Conservation (phyloP, 1,140 invertebrate species). For the Bathynomus jamesi region DNA sequence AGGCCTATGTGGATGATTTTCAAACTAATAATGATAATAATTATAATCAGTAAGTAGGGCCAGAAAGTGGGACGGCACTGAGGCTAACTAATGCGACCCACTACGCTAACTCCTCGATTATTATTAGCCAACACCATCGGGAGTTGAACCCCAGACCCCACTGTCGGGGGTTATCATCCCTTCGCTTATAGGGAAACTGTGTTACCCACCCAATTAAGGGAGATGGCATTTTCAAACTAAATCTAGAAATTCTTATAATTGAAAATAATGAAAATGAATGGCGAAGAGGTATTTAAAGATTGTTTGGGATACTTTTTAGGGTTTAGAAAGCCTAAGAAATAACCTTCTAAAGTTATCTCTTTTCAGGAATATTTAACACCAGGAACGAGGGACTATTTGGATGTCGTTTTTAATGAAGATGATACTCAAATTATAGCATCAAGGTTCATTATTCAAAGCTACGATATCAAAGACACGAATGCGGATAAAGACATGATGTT, state of each 20-base stretch:
- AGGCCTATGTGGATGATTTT: too few species aligned
- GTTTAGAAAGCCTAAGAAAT: neutral
- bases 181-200: too few species aligned
- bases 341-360: neutral
- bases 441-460: conserved; percentile 77
- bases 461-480: conserved; percentile 80
- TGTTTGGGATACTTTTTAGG: neutral
- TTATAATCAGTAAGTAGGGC: too few species aligned
- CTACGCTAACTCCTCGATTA: too few species aligned
- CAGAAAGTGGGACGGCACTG: too few species aligned
- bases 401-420: conserved; percentile 73
- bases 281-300: neutral
- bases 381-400: conserved; percentile 40
- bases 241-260: neutral
- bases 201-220: too few species aligned
- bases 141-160: too few species aligned
- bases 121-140: too few species aligned
- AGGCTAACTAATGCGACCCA: too few species aligned
- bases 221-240: neutral
- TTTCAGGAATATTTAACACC: neutral
- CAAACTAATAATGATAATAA: too few species aligned
- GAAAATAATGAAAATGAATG: neutral
- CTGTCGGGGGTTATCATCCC: too few species aligned
- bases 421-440: conserved; percentile 68
- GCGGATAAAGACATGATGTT: conserved; percentile 85